Base-by-base conservation (phyloP, 1,140 invertebrate species). In the Drosophila kikkawai region DNA sequence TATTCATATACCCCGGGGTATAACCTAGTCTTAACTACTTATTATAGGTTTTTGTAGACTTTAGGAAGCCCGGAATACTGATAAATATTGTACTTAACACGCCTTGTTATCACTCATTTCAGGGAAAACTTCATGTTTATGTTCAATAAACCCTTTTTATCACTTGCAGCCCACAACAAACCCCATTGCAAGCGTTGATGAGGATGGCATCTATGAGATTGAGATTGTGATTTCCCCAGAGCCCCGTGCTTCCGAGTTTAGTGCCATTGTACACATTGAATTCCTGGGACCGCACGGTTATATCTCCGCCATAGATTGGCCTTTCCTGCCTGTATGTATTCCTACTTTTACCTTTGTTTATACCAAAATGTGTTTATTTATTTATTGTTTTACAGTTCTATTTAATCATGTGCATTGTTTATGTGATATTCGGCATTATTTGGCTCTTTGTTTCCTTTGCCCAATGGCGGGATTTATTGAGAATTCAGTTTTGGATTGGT, bases 401-500 rank as follows among this genome's bases (percentile, higher is more conserved):
- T 93, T 96, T 96, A n/a, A 94, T 95, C 12, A 98, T 99, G 97
- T 98, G 97, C 88, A 93, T 96, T 8, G 94, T 98, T 15, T 99
- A 99, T 93, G 95, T 97, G 1, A 92, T 96, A 47, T 95, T 96
- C 87, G 97, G 97, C n/a, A 80, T 97, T 7, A 94, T 95, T 39
- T 99, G 98, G 98, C 93, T 98, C 41, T 91, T 96, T 8, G 94
- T 98, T n/a, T 97, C 96, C 19, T 96, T 96, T 70, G 93, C 96
- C 71, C 96, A 97, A 92, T 99, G 98, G 97, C 94, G 96, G 67
- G 98, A 99, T 92, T 93, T 99, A 6, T 93, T 99, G n/a, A 94
- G 98, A 51, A 97, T 99, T 36, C 98, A 99, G 94, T 98, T 98
- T 93, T 99, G 98, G 97, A 98, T 99, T 91, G 97, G 97, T 8